Base-by-base conservation (phyloP, 2,888 invertebrate species). In the Meloe dianella region DNA sequence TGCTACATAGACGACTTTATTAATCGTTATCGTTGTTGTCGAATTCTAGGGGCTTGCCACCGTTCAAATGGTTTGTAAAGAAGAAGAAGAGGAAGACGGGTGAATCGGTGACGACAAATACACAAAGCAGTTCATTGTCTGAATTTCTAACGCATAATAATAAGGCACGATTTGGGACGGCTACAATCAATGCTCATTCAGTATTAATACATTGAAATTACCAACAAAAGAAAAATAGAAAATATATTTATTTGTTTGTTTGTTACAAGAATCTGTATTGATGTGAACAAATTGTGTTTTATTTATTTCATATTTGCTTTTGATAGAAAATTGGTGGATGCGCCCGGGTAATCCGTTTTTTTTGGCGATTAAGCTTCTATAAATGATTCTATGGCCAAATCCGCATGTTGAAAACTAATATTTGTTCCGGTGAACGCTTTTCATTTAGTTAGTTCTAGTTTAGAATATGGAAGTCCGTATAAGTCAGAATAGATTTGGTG, bases 61-160 rank as follows among this genome's bases (percentile, higher is more conserved):
- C 79, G 10, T 78, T 80, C 64, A 79, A 78, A 68, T 79, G 80
- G 79, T 74, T 78, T 35, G 75, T 76, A 60, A 75, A 73, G 47
- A 75, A 74, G 60, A 79, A 74, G 58, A 68, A 73, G 61, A 66
- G 73, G 38, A 73, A 73, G 65, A 65, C 70, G 6, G 74, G 74
- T n/a, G 76, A 74, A 32, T 86, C 86, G 0, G 85, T 86, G 67
- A 86, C 86, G 69, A 88, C 87, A 0, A 87, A 87, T 65, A 84
- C 87, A 35, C 84, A 87, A 71, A 88, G 87, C 41, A 80, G 79
- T 65, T 77, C 78, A 65, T 71, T 80, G 61, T 78, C 79, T 0
- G 81, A 80, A 71, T 79, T 80, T 68, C 68, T 80, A 58, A 79
- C 81, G 24, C 56, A 38, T 30, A 60, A 67, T 41, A 72, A 74